Evolutionary conservation across 2,888 invertebrate species (phyloP).

Genomic region (Drosophila cognata): DNA sequence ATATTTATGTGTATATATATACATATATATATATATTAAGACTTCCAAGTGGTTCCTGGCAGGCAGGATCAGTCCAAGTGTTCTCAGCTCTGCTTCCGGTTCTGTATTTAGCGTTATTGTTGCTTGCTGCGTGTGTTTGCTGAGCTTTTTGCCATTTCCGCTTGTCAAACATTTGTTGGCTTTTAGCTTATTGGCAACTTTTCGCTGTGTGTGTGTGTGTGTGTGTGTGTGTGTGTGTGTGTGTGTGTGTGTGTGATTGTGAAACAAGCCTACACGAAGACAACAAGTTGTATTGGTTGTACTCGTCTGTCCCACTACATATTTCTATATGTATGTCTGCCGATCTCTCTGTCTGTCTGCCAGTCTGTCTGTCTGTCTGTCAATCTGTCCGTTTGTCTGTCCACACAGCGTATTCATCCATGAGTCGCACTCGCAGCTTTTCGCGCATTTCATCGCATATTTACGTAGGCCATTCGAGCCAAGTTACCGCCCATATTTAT

Average conservation of each 20-base stretch:
- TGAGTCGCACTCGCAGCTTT: conserved; percentile 56
- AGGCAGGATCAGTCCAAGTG: conserved; percentile 10
- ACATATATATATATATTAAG: background rate
- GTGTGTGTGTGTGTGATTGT: conserved; percentile 49
- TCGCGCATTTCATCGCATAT: conserved; percentile 72
- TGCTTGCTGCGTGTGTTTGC: conserved; percentile 45
- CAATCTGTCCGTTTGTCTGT: conserved; percentile 10
- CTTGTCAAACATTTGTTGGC: conserved; percentile 79
- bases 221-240: conserved; percentile 21
- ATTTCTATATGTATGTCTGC: conserved; percentile 12
- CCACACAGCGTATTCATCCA: conserved; percentile 45
- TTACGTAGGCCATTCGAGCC: conserved; percentile 75
- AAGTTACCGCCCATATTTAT: conserved; percentile 80
- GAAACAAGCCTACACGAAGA: conserved; percentile 72
- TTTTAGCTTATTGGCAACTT: conserved; percentile 76
- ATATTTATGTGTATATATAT: background rate
- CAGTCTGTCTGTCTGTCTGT: background rate
- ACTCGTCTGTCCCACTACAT: conserved; percentile 38
- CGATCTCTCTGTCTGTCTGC: background rate
- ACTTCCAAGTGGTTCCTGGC: conserved; percentile 1
- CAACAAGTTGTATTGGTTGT: conserved; percentile 51
- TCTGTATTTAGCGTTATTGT: conserved; percentile 28
- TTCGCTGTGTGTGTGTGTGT: conserved; percentile 19
- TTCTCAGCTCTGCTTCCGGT: conserved; percentile 13
- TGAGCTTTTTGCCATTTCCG: conserved; percentile 68